Evolutionary conservation across 2,113 vertebrate species (phyloP), one percentile per base, ranked within the genome.

Genomic region (Toxotes jaculatrix): DNA sequence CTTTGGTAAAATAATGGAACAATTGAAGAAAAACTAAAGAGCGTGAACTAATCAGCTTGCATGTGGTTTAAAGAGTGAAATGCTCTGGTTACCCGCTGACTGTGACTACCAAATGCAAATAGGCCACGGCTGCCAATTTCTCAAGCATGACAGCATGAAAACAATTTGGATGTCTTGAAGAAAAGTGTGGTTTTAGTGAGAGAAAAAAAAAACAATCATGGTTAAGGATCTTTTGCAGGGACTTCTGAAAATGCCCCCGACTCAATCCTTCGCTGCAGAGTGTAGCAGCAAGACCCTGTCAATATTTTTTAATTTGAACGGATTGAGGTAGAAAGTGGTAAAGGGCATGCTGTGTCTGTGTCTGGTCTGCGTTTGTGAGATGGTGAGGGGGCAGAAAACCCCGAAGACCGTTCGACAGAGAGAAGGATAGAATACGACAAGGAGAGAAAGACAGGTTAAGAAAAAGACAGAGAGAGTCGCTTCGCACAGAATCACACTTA

Each of bases 21-120:
- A 77, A 65, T 32, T 45, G 59, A 60, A 56, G 51, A 69, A 13
- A 71, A 79, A 67, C 42, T 61, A 55, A 64, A n/a, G 40, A 60
- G 85, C 14, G 56, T 43, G 38, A 89, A 69, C 62, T 63, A 14
- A 80, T 69, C 63, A 82, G 82, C 70, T 59, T 77, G 84, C 62
- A 73, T 76, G 82, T 16, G n/a, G 72, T 53, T 78, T 77, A 36
- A 72, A 80, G 43, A 86, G 56, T 1, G 14, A 86, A 88, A 77
- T 36, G 64, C 38, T 78, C 75, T 31, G 68, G 74, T 71, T 84
- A 60, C 69, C 71, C 65, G 63, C 69, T 57, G 83, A 78, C 65
- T 71, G n/a, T 3, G 27, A 79, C 62, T 73, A 75, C 64, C 53
- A 77, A 85, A 84, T 84, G 80, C 80, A 89, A 84, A 92, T 70